A percentile compares a stretch with the other conserved stretches of the same genome.
phyloP scores from a whole-genome alignment of 1,140 invertebrate genomes.

The Andrena cerasifolii region DNA sequence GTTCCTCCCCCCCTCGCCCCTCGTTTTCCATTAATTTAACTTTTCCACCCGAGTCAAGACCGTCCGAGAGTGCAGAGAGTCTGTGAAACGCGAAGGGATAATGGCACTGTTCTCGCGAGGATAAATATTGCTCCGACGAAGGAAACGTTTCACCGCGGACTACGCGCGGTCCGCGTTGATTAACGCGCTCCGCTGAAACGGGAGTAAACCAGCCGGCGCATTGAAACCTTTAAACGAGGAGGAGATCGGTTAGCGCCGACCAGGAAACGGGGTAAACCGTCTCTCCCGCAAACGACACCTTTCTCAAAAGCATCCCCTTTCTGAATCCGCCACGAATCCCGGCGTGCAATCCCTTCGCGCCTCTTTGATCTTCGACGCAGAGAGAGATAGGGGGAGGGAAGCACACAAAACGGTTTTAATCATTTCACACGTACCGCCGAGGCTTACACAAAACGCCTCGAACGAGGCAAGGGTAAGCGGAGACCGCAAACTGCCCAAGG shows the following conservation, averaged over 20 bases:
- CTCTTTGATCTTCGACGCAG: conserved; percentile 36
- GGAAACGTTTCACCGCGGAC: not conserved
- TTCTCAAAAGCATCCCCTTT: conserved; percentile 22
- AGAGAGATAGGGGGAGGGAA: not conserved
- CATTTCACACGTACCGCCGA: conserved; percentile 13
- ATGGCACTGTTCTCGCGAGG: not conserved
- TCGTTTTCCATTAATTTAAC: conserved; percentile 35
- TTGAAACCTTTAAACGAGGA: conserved; percentile 1
- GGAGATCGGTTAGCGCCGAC: conserved; percentile 3
- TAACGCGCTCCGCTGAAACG: not conserved
- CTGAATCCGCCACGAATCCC: conserved; percentile 27
- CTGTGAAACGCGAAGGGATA: no score
- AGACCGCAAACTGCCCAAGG: conserved; percentile 3
- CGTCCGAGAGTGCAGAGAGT: no score
- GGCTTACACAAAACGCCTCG: not conserved
- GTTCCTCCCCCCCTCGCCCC: not conserved
- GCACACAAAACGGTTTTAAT: conserved; percentile 28
- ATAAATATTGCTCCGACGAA: not conserved
- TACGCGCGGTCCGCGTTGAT: not conserved
- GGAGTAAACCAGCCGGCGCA: not conserved
- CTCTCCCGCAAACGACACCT: not conserved
- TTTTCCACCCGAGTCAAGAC: not conserved
- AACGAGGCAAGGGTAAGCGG: conserved; percentile 16
- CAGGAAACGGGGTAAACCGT: conserved; percentile 21
- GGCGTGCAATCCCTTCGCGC: conserved; percentile 6